Base-by-base conservation (phyloP, 30 jellyfish, hydroid and myxozoan species). In the Aurelia sp. region DNA sequence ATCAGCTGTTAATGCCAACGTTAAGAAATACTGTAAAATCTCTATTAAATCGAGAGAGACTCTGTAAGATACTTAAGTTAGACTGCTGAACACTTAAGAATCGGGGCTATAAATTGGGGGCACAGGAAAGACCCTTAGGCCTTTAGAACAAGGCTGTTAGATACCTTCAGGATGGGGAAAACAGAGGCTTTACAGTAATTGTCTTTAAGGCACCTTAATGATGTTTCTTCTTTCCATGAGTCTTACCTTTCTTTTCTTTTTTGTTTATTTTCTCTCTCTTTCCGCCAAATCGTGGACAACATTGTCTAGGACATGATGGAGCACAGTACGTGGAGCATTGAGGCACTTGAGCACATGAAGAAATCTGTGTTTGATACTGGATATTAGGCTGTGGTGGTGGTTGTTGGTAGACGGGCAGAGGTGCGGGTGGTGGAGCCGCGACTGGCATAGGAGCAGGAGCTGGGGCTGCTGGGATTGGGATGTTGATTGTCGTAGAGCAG, bases 321-420 rank as follows among this genome's bases (percentile, higher is more conserved):
- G 89, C 50, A 64, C 98, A 92, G 72, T 51, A 63, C 9, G 96
- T 92, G 63, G 98, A 96, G 74, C 98, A 93, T 38, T 86, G 96
- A 15, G 91, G 91, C 87, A 64, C 41, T 58, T 92, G 93, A 38
- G 97, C 72, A 47, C 96, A 91, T 53, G 92, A 58, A 10, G 92
- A 89, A n/a, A 86, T 85, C 48, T 24, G 60, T 51, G 79, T 63
- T 20, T 87, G 81, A 63, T 72, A 70, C 18, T 71, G 70, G 91
- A 85, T 75, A 75, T 60, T 53, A 21, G 90, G 97, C 50, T 58
- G 76, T 20, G 91, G 97, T n/a, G 89, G 89, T 22, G 81, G 96
- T 48, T 77, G 97, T 20, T 75, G 97, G 88, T 92, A 90, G 50
- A 93, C 86, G 44, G 91, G 91, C 31, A 63, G 85, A 4, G 93